Evolutionary conservation across 2,797 vertebrate genomes (phyloP).

Genomic region (Zenarchopterus dispar): DNA sequence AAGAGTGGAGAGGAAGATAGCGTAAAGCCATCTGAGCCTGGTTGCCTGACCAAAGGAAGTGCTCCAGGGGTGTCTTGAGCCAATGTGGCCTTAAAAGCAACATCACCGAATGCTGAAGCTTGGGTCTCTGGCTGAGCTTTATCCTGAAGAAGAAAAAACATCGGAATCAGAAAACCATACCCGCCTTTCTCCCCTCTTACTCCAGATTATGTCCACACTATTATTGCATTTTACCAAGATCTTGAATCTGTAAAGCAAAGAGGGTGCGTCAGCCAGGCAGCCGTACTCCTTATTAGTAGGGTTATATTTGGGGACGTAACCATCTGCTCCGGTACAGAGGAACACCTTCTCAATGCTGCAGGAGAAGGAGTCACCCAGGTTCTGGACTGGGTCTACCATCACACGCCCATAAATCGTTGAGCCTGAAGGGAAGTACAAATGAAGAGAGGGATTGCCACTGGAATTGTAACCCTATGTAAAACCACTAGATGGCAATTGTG

Average conservation of each 20-base stretch:
- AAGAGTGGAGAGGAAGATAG: slow-evolving; percentile 85
- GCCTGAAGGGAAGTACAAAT: slow-evolving; percentile 56
- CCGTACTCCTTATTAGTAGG: slow-evolving; percentile 82
- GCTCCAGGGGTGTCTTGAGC: slow-evolving; percentile 79
- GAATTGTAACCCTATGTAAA: slow-evolving; percentile 19
- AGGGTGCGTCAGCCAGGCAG: slow-evolving; percentile 82
- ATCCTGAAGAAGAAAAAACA: slow-evolving; percentile 75
- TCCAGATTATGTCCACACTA: background rate
- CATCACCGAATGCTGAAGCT: slow-evolving; percentile 78
- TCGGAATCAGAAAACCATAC: slow-evolving; percentile 7
- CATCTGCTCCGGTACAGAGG: slow-evolving; percentile 85
- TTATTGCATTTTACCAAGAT: slow-evolving; percentile 76
- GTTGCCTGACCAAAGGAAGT: slow-evolving; percentile 76
- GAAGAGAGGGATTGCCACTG: background rate
- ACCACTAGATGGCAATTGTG: slow-evolving; percentile 53
- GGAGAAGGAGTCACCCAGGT: slow-evolving; percentile 85
- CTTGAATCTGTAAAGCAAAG: slow-evolving; percentile 85
- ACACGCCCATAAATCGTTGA: slow-evolving; percentile 81
- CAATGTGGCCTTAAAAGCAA: slow-evolving; percentile 80
- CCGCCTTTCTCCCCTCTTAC: background rate
- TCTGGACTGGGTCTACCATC: slow-evolving; percentile 88
- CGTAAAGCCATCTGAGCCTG: slow-evolving; percentile 83
- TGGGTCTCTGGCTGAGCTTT: slow-evolving; percentile 88
- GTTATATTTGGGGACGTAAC: slow-evolving; percentile 86
- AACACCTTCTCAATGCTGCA: slow-evolving; percentile 87